These are phyloP conservation scores for Apodemus agrarius DNA, from an alignment of 2,797 vertebrate species.

Conservation along the genomic window DNA sequence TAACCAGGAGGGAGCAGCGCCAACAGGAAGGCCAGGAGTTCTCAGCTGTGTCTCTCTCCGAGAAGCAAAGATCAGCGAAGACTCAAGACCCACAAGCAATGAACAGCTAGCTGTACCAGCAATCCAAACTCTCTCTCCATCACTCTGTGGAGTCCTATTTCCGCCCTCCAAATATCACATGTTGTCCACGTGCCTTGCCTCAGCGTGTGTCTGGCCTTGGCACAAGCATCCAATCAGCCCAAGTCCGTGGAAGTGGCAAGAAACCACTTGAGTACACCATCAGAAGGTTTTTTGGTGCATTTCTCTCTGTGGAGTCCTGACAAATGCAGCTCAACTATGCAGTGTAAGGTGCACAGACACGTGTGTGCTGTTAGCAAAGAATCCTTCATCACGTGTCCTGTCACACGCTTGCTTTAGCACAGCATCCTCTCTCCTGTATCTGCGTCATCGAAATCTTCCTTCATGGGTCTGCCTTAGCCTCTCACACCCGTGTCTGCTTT, in stretches of 20 bases:
- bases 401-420: background rate
- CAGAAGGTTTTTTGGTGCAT: background rate
- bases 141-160: background rate
- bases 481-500: background rate
- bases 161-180: background rate
- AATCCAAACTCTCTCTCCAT: background rate
- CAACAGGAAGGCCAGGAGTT: background rate
- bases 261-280: background rate
- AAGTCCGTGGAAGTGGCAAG: background rate
- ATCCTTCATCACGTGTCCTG: background rate
- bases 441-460: background rate
- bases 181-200: too few species aligned
- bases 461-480: background rate
- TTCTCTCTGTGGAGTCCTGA: background rate
- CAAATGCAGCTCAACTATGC: background rate
- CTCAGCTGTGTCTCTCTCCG: background rate
- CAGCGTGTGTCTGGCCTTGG: background rate
- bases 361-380: background rate
- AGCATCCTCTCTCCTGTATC: background rate
- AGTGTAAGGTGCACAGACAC: background rate
- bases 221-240: background rate
- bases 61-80: background rate
- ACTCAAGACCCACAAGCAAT: background rate
- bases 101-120: background rate
- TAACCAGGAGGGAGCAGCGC: background rate